Conservation (phyloP, 2,888 invertebrate species). For the Eucera pruinosa region DNA sequence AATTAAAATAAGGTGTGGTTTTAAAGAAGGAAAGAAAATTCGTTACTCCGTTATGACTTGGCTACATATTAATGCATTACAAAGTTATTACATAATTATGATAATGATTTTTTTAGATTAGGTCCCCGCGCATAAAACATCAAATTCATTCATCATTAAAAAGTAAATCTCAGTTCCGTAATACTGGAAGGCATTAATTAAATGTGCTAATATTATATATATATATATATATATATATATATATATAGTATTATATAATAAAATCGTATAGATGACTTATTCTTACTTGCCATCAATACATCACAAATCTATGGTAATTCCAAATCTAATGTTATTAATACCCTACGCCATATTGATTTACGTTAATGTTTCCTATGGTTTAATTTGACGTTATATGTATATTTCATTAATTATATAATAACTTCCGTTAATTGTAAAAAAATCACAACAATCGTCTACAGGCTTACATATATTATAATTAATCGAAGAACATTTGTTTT, state of each 20-base stretch:
- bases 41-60: too few relatives aligned
- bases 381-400: slow-evolving; percentile 17
- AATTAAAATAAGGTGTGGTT: too few relatives aligned
- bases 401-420: not conserved
- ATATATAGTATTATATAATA: too few relatives aligned
- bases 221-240: too few relatives aligned
- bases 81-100: too few relatives aligned
- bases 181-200: slow-evolving; percentile 5
- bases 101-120: too few relatives aligned
- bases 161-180: not conserved
- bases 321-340: slow-evolving; percentile 11
- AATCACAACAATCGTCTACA: slow-evolving; percentile 1
- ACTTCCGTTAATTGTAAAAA: not conserved
- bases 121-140: too few relatives aligned
- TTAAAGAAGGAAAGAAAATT: too few relatives aligned
- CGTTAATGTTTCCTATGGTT: slow-evolving; percentile 1
- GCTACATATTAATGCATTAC: too few relatives aligned
- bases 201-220: not conserved
- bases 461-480: too few relatives aligned
- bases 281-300: slow-evolving; percentile 14
- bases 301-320: slow-evolving; percentile 25
- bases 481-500: not conserved
- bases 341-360: slow-evolving; percentile 37
- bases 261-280: slow-evolving; percentile 6
- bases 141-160: too few relatives aligned